Conservation (phyloP, 2,888 invertebrate species). For the Chesias legatella region DNA sequence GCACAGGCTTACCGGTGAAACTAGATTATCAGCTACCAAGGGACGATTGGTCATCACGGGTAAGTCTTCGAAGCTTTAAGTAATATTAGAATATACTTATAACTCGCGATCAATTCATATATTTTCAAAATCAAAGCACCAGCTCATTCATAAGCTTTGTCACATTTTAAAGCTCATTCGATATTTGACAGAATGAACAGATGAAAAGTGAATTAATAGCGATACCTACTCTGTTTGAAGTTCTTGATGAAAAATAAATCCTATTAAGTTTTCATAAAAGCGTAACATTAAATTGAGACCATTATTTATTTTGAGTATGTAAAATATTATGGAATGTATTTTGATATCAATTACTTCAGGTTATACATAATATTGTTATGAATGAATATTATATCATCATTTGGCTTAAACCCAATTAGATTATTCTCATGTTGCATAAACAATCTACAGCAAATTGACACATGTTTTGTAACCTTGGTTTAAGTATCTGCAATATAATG, state of each 20-base stretch:
- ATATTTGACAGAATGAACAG: conserved; percentile 1
- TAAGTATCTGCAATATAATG: neutral
- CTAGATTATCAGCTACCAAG: conserved; percentile 94
- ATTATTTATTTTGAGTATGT: too few relatives aligned
- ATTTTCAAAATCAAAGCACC: conserved; percentile 12
- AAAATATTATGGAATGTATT: too few relatives aligned
- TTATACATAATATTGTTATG: neutral
- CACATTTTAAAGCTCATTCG: conserved; percentile 1
- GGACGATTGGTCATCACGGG: conserved; percentile 97
- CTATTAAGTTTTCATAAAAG: too few relatives aligned
- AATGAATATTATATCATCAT: conserved; percentile 4
- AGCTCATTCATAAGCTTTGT: conserved; percentile 9
- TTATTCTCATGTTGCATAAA: conserved; percentile 7
- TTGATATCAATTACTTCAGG: conserved; percentile 11
- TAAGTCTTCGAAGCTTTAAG: conserved; percentile 74
- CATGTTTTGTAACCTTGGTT: neutral
- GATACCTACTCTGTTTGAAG: conserved; percentile 22
- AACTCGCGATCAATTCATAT: conserved; percentile 35
- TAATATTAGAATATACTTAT: conserved; percentile 10
- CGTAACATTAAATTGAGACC: too few relatives aligned
- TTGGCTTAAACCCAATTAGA: conserved; percentile 4
- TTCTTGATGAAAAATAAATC: conserved; percentile 14
- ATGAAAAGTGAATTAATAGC: conserved; percentile 37
- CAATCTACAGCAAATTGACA: neutral
- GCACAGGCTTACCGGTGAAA: conserved; percentile 95